Conservation (phyloP, 1,140 invertebrate species). For the Drosophila pectinifera region DNA sequence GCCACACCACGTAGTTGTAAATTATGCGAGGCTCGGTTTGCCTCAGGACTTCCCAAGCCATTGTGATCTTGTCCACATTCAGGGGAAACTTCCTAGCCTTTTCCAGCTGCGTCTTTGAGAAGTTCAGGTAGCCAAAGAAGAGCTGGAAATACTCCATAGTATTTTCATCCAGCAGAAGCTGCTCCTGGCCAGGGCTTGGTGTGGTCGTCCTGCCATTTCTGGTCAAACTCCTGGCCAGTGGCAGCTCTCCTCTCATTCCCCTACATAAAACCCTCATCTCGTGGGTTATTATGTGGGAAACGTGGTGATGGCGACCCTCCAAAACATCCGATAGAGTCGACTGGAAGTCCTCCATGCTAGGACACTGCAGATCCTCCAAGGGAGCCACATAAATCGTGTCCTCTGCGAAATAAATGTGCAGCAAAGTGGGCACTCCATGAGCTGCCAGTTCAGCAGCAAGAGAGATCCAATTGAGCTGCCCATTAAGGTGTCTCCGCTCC, state of each 20-base stretch:
- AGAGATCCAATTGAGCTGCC: constrained; percentile 64
- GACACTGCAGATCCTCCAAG: constrained; percentile 54
- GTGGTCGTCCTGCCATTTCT: background rate
- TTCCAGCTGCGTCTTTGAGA: constrained; percentile 54
- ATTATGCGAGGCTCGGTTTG: constrained; percentile 71
- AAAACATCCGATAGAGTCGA: constrained; percentile 35
- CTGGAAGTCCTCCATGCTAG: constrained; percentile 33
- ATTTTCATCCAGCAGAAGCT: constrained; percentile 60
- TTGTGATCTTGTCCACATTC: constrained; percentile 44
- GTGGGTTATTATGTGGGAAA: constrained; percentile 51
- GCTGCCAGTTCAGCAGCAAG: constrained; percentile 67
- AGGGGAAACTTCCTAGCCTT: constrained; percentile 59
- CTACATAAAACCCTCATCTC: constrained; percentile 70
- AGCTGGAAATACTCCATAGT: constrained; percentile 61
- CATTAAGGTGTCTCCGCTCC: constrained; percentile 40
- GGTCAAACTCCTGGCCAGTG: constrained; percentile 23
- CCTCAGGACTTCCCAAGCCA: constrained; percentile 44
- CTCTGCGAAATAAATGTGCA: constrained; percentile 74
- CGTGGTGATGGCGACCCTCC: constrained; percentile 43
- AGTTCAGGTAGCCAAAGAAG: constrained; percentile 55
- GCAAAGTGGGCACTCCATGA: constrained; percentile 64
- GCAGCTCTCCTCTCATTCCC: constrained; percentile 65
- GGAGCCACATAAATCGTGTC: constrained; percentile 68
- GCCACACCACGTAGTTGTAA: constrained; percentile 75
- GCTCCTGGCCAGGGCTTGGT: constrained; percentile 16